Evolutionary conservation across 1,140 invertebrate species (phyloP).

Genomic region (Papilio polyxenes): DNA sequence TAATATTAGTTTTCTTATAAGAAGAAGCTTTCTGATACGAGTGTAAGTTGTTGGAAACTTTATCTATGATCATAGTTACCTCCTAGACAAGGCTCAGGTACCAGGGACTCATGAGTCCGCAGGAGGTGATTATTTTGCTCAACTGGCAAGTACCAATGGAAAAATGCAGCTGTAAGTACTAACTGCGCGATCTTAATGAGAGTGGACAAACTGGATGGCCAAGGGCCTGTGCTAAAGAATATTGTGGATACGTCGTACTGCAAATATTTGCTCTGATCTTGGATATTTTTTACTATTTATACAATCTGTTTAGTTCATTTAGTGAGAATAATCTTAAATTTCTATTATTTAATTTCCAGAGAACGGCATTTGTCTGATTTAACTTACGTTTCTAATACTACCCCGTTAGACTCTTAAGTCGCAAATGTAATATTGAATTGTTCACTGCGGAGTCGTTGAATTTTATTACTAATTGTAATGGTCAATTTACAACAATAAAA

Average conservation of each 20-base stretch:
- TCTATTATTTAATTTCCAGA: not conserved
- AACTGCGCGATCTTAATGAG: slow-evolving; percentile 75
- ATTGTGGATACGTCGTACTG: slow-evolving; percentile 52
- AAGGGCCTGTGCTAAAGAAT: slow-evolving; percentile 53
- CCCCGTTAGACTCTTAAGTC: not conserved
- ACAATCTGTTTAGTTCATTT: not conserved
- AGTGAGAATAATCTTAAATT: not conserved
- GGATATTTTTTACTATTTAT: not conserved
- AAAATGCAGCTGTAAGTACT: slow-evolving; percentile 70
- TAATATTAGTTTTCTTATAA: not conserved
- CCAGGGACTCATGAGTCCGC: slow-evolving; percentile 60
- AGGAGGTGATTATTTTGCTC: slow-evolving; percentile 55
- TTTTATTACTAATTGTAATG: slow-evolving; percentile 25
- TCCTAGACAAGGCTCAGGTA: slow-evolving; percentile 67
- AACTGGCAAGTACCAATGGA: slow-evolving; percentile 64
- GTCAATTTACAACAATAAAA: slow-evolving; percentile 16
- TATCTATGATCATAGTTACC: slow-evolving; percentile 75
- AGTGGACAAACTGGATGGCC: slow-evolving; percentile 75
- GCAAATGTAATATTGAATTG: not conserved
- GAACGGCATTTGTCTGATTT: not conserved
- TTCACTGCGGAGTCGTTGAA: not conserved
- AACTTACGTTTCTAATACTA: not conserved
- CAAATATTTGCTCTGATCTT: not conserved
- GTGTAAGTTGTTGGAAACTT: slow-evolving; percentile 36
- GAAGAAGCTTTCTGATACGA: not conserved